Percentiles rank a stretch among this genome's conserved stretches.
Conservation (phyloP, 2,113 vertebrate genomes). For the Gymnarchus niloticus region DNA sequence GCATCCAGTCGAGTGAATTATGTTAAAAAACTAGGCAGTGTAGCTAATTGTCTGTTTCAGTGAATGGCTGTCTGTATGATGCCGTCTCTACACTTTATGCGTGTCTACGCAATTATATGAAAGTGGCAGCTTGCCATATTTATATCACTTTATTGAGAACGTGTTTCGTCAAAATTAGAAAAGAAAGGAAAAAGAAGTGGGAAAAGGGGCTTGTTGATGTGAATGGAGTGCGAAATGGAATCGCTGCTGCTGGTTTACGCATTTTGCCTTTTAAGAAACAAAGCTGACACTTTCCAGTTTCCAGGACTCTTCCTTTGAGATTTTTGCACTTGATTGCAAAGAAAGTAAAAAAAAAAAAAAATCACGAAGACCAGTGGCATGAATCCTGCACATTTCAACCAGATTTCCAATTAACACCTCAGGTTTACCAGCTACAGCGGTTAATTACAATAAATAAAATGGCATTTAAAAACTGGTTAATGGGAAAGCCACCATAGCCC, state of each 20-base stretch:
- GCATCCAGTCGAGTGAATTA: constrained; percentile 40
- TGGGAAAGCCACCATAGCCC: no score
- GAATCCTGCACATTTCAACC: no score
- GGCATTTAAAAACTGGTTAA: no score
- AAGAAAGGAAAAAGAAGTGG: constrained; percentile 56
- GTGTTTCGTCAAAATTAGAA: constrained; percentile 55
- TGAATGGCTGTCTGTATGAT: constrained; percentile 49
- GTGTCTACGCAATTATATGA: constrained; percentile 27
- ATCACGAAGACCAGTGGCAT: no score
- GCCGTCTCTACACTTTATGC: constrained; percentile 43
- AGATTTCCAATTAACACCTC: no score
- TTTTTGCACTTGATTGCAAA: neutral
- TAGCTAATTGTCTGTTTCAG: constrained; percentile 57
- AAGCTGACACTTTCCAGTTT: neutral
- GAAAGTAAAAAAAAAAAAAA: neutral
- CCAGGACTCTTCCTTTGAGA: neutral
- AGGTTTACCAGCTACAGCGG: no score
- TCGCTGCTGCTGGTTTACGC: constrained; percentile 46
- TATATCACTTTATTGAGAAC: constrained; percentile 39
- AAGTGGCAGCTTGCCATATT: constrained; percentile 51
- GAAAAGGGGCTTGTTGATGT: constrained; percentile 58
- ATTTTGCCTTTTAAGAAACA: neutral
- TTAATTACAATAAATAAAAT: no score
- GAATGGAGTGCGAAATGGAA: constrained; percentile 41
- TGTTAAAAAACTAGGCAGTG: constrained; percentile 35